Evolutionary conservation across 2,888 invertebrate genomes (phyloP).

Genomic region (Chydorus sphaericus): DNA sequence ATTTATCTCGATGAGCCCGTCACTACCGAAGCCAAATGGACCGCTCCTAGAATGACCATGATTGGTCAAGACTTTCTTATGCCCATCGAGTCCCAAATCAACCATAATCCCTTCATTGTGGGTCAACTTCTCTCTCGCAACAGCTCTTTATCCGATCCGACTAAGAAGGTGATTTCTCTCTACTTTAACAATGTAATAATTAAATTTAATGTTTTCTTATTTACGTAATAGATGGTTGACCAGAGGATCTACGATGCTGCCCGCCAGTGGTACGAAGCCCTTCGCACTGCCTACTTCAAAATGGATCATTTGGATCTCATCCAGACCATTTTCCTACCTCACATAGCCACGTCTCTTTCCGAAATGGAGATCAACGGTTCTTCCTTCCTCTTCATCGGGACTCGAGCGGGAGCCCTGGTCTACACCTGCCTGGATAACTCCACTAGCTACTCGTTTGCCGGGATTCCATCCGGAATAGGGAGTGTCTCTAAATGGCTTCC

Average conservation of each 20-base stretch:
- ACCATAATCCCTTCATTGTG: neutral
- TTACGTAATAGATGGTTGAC: neutral
- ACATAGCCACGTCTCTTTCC: neutral
- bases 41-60: neutral
- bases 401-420: neutral
- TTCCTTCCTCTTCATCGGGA: neutral
- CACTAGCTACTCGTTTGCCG: neutral
- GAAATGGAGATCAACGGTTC: neutral
- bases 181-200: neutral
- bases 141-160: neutral
- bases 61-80: neutral
- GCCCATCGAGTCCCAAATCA: neutral
- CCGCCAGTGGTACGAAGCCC: neutral
- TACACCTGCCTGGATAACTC: neutral
- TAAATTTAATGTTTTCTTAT: no score
- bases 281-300: neutral
- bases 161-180: neutral
- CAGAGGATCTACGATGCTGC: neutral
- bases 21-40: neutral
- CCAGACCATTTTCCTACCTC: neutral
- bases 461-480: neutral
- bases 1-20: neutral
- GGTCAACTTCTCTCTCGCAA: no score
- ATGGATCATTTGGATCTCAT: slow-evolving; percentile 5
- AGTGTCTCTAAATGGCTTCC: neutral